Evolutionary conservation across 2,113 vertebrate genomes (phyloP).

Genomic region (Carassius carassius): DNA sequence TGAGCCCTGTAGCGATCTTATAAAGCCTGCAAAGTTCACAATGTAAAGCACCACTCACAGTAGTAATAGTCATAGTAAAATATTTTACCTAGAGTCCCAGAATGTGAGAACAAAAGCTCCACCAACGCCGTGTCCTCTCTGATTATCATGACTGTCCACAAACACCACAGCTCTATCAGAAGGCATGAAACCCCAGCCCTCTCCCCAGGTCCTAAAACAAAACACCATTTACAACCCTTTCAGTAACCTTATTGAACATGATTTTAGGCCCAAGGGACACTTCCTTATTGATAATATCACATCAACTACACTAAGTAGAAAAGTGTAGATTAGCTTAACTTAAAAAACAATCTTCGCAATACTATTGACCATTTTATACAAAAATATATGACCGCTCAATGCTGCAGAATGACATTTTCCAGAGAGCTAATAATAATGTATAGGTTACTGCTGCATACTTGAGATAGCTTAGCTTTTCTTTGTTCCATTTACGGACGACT

Average conservation of each 20-base stretch:
- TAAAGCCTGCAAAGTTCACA: constrained; percentile 72
- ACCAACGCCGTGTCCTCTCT: constrained; percentile 88
- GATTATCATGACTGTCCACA: constrained; percentile 94
- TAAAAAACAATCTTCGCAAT: too few relatives aligned
- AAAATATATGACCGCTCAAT: not conserved
- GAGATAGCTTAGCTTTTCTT: constrained; percentile 79
- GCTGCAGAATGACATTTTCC: too few relatives aligned
- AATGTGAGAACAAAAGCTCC: constrained; percentile 87
- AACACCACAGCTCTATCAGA: constrained; percentile 83
- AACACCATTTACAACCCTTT: not conserved
- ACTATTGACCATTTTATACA: too few relatives aligned
- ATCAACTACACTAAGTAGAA: too few relatives aligned
- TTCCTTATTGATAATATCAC: too few relatives aligned
- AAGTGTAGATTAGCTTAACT: too few relatives aligned
- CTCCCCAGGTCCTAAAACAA: constrained; percentile 89
- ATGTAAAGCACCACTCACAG: constrained; percentile 71
- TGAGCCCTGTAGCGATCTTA: constrained; percentile 88
- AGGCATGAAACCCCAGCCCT: constrained; percentile 89
- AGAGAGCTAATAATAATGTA: too few relatives aligned
- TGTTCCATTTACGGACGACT: constrained; percentile 78
- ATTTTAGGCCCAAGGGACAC: not conserved
- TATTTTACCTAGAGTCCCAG: constrained; percentile 76
- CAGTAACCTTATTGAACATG: not conserved
- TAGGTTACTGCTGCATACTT: constrained; percentile 64
- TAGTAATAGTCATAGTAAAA: too few relatives aligned